phyloP scores from a whole-genome alignment of 2,888 invertebrate species.

The Tuberolachnus salignus region DNA sequence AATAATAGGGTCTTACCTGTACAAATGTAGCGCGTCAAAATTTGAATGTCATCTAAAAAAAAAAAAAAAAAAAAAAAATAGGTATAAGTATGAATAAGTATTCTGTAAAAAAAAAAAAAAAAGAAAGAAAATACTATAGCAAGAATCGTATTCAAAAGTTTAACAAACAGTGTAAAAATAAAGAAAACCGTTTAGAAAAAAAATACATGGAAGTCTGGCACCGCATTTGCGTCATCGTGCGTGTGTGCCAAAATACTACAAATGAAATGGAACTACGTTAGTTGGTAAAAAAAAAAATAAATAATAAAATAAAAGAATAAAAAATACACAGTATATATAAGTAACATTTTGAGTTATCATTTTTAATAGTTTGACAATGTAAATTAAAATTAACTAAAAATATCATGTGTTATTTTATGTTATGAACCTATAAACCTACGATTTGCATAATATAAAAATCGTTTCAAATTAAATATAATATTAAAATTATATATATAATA shows the following conservation, averaged over 20 bases:
- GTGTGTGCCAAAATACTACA: constrained; percentile 51
- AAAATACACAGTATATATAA: not conserved
- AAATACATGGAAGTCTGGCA: constrained; percentile 39
- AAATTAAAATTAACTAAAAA: not conserved
- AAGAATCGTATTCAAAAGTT: constrained; percentile 43
- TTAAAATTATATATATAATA: no score
- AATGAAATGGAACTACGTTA: constrained; percentile 50
- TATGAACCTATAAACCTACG: not conserved
- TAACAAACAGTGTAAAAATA: constrained; percentile 49
- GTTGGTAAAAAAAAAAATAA: constrained; percentile 29
- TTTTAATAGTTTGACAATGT: not conserved
- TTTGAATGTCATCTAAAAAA: constrained; percentile 17
- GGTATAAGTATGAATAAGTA: not conserved
- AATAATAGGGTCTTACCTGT: constrained; percentile 29
- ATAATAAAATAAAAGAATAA: not conserved
- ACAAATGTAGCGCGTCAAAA: constrained; percentile 19
- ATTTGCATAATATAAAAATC: no score
- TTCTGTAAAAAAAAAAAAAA: not conserved
- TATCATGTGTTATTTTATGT: not conserved
- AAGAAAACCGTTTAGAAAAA: constrained; percentile 47
- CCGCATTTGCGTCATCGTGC: constrained; percentile 44
- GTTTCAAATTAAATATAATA: no score
- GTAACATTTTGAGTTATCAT: not conserved
- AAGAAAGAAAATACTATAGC: not conserved
- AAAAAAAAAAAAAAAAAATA: constrained; percentile 4